Evolutionary conservation across 2,888 invertebrate genomes (phyloP).

Genomic region (Morpho achilles): DNA sequence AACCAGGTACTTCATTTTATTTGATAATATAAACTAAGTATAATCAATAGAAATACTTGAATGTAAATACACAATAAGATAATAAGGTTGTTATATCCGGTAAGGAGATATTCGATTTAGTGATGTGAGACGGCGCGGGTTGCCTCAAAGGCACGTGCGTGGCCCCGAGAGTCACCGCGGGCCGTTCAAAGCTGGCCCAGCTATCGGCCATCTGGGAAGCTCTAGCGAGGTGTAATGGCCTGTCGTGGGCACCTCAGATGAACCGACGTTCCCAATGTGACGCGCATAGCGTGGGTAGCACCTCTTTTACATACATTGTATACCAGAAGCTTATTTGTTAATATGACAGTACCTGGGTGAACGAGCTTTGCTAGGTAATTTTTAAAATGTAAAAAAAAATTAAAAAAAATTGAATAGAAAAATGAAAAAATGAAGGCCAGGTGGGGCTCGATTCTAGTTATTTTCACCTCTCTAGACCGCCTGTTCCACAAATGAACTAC

Average conservation of each 20-base stretch:
- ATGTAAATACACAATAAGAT: background rate
- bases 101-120: constrained; percentile 62
- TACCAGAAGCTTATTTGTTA: constrained; percentile 48
- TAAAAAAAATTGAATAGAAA: too few species aligned
- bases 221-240: constrained; percentile 68
- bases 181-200: constrained; percentile 51
- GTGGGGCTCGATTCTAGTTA: too few species aligned
- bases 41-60: too few species aligned
- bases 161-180: constrained; percentile 56
- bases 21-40: too few species aligned
- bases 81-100: constrained; percentile 28
- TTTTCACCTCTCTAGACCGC: too few species aligned
- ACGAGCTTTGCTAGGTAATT: too few species aligned
- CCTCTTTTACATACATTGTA: constrained; percentile 53
- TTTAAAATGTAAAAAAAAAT: too few species aligned
- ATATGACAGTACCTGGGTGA: too few species aligned
- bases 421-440: too few species aligned
- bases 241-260: constrained; percentile 64
- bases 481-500: too few species aligned
- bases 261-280: constrained; percentile 58
- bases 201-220: constrained; percentile 45
- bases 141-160: constrained; percentile 70
- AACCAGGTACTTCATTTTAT: too few species aligned
- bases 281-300: constrained; percentile 58
- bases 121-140: constrained; percentile 63